phyloP scores from a whole-genome alignment of 2,888 invertebrate species.

The Ormyrus thymus region DNA sequence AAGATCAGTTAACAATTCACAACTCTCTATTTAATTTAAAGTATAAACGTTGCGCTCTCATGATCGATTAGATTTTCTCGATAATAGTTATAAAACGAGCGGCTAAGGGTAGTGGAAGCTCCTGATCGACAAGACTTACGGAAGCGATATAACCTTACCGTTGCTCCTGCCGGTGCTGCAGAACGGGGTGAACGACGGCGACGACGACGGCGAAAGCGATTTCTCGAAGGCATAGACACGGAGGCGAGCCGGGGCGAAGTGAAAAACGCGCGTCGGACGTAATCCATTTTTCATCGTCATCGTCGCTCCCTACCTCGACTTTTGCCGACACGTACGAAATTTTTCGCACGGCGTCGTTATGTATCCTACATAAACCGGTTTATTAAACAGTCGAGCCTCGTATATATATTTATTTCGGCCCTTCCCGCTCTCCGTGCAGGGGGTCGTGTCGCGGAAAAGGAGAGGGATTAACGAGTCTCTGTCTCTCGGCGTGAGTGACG shows the following conservation, averaged over 20 bases:
- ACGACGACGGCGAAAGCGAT: conserved; percentile 31
- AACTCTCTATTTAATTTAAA: conserved; percentile 30
- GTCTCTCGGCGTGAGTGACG: conserved; percentile 65
- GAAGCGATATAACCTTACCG: conserved; percentile 27
- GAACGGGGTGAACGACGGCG: background rate
- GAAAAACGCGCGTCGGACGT: conserved; percentile 56
- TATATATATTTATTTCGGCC: conserved; percentile 59
- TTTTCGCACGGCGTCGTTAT: conserved; percentile 5
- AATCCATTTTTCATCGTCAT: conserved; percentile 61
- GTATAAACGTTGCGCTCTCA: conserved; percentile 13
- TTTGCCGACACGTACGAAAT: conserved; percentile 22
- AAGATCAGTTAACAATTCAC: conserved; percentile 10
- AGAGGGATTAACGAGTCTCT: conserved; percentile 65
- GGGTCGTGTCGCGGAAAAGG: conserved; percentile 45
- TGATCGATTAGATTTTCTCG: conserved; percentile 41
- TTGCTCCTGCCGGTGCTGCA: background rate
- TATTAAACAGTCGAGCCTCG: conserved; percentile 65
- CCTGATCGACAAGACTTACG: conserved; percentile 46
- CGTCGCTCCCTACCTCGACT: background rate
- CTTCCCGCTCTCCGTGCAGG: background rate
- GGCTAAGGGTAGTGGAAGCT: background rate
- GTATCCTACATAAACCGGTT: conserved; percentile 62
- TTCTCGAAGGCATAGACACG: conserved; percentile 35
- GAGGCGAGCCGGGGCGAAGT: conserved; percentile 17
- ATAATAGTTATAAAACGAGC: conserved; percentile 44